Conservation (phyloP, 2,888 invertebrate species). For the Philopedon plagiatum region DNA sequence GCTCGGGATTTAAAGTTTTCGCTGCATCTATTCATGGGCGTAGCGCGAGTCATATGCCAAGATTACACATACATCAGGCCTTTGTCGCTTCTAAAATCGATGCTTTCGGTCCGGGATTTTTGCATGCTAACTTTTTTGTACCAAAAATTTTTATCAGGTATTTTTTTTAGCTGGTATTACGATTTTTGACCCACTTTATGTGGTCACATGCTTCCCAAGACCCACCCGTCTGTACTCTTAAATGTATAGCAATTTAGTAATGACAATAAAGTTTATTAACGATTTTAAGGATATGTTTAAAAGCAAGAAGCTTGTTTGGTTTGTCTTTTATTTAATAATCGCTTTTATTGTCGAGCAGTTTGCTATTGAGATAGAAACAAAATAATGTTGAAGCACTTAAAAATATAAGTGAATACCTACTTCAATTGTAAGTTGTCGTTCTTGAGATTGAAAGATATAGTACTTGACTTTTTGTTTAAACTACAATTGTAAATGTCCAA, state of each 20-base stretch:
- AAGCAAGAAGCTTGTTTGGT: neutral
- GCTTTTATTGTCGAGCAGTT: neutral
- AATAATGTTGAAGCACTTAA: conserved; percentile 22
- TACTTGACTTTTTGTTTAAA: conserved; percentile 1
- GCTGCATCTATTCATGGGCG: conserved; percentile 59
- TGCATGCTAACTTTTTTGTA: conserved; percentile 19
- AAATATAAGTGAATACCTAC: neutral
- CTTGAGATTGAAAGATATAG: conserved; percentile 12
- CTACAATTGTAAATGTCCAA: neutral
- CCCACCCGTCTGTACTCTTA: conserved; percentile 62
- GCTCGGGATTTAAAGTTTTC: conserved; percentile 38
- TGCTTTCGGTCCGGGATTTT: conserved; percentile 32
- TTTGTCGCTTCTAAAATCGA: conserved; percentile 53
- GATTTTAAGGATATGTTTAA: neutral
- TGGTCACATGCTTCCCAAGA: conserved; percentile 67
- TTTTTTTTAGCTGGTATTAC: conserved; percentile 26
- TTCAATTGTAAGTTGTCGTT: conserved; percentile 15
- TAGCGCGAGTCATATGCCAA: conserved; percentile 62
- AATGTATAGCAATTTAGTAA: neutral
- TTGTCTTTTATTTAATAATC: neutral
- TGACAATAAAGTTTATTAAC: conserved; percentile 10
- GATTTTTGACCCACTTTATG: conserved; percentile 65
- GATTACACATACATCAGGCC: conserved; percentile 52
- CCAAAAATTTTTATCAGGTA: conserved; percentile 1
- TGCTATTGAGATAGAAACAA: neutral